Base-by-base conservation (phyloP, 2,797 vertebrate species). In the Amphiprion clarkii region DNA sequence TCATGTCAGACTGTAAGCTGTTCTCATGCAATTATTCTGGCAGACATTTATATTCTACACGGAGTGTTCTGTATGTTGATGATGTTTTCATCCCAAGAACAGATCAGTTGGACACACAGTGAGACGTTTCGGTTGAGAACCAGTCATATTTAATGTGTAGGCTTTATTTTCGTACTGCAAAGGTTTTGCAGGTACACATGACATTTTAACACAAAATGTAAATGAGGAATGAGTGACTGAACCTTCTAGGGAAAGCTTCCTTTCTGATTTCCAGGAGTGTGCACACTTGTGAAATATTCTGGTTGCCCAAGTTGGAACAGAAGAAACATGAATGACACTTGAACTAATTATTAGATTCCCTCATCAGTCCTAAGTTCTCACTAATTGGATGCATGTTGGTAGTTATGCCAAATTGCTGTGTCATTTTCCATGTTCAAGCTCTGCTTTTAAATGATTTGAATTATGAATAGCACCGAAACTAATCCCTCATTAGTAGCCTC, bases 51-150 rank as follows among this genome's bases (percentile, higher is more conserved):
- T 27, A 39, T 13, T 49, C 52, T 52, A 5, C 54, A 58, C 31
- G 14, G 1, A n/a, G 1, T 13, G 12, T 21, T 69, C 49, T 46
- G 7, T 36, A 56, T 51, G 27, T 21, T 68, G 56, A 79, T 57
- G 27, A 44, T 56, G 48, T 54, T 55, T 64, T 59, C 39, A 46
- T 71, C 31, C 61, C 21, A 1, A 29, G 23, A 67, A 31, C 19
- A 67, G 25, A 59, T 39, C 0, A 16, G 33, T 64, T 33, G 57
- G 16, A 52, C 23, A 58, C 12, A 29, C 31, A 14, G 23, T 52
- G 11, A 4, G 7, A 67, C 57, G 21, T 53, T 64, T 55, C 65
- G 40, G n/a, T 49, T 25, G 1, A 68, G 59, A 75, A 29, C 6
- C 19, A 56, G 13, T 61, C 46, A 36, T 36, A 21, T 65, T 61